These are phyloP conservation scores for Mylabris sibirica DNA, from an alignment of 2,888 invertebrate genomes.

Conservation along the genomic window DNA sequence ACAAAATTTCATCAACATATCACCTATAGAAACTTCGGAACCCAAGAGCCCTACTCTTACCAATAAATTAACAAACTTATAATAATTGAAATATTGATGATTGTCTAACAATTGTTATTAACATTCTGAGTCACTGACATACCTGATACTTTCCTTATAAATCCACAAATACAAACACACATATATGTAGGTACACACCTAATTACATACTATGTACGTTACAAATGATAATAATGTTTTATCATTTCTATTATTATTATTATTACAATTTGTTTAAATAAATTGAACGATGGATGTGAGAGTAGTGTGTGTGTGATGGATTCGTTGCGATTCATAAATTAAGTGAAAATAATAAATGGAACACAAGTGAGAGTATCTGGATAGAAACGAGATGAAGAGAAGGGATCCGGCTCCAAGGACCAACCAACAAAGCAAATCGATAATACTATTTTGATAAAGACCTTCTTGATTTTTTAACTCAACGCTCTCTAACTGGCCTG, in stretches of 20 bases:
- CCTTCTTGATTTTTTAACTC: no score
- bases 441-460: neutral
- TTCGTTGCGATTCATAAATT: neutral
- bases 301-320: no score
- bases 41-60: no score
- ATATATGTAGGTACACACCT: no score
- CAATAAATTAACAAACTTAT: no score
- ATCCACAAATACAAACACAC: neutral
- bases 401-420: slow-evolving; percentile 2
- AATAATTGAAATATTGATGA: neutral
- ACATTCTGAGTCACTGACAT: neutral
- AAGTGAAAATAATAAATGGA: neutral
- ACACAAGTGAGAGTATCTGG: neutral
- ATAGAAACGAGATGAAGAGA: neutral
- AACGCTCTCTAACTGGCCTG: no score
- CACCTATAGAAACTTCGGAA: no score
- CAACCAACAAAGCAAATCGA: neutral
- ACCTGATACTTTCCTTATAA: slow-evolving; percentile 6
- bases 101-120: slow-evolving; percentile 1
- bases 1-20: no score
- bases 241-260: neutral
- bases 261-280: no score
- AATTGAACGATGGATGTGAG: no score
- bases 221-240: neutral
- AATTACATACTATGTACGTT: no score